Evolutionary conservation across 1,140 invertebrate genomes (phyloP).

Genomic region (Cephus cinctus): DNA sequence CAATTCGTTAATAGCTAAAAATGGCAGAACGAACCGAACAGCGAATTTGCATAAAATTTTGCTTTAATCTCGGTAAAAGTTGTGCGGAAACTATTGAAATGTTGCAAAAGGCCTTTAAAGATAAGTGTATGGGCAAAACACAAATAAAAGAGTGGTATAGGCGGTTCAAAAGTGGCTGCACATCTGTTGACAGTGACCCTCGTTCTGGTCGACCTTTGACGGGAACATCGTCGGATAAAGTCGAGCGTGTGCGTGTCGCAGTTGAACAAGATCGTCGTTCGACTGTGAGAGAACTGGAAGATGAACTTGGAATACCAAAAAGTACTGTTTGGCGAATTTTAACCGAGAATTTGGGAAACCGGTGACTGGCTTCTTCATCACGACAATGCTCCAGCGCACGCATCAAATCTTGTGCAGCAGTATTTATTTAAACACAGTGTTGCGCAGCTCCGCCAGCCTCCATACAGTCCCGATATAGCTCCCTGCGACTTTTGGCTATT

Average conservation of each 20-base stretch:
- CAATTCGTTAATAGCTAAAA: too few species aligned
- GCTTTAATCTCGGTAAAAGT: too few species aligned
- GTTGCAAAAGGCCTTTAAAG: constrained; percentile 23
- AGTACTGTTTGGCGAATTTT: constrained; percentile 23
- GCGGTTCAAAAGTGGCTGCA: constrained; percentile 28
- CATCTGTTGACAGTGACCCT: constrained; percentile 29
- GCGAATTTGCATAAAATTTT: too few species aligned
- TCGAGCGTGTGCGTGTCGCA: constrained; percentile 19
- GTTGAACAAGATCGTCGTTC: constrained; percentile 22
- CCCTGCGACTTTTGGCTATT: constrained; percentile 38
- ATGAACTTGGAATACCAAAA: constrained; percentile 24
- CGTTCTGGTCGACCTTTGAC: constrained; percentile 32
- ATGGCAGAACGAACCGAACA: too few species aligned
- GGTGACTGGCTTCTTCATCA: constrained; percentile 23
- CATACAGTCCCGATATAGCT: too few species aligned
- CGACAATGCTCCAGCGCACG: constrained; percentile 41
- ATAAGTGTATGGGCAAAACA: constrained; percentile 27
- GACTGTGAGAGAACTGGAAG: constrained; percentile 23
- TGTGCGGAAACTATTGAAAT: too few species aligned
- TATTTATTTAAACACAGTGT: too few species aligned
- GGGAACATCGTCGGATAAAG: constrained; percentile 27
- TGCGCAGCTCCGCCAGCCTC: too few species aligned
- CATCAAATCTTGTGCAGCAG: too few species aligned
- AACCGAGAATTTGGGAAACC: constrained; percentile 26
- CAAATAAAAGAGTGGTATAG: constrained; percentile 33